Evolutionary conservation across 2,888 invertebrate species (phyloP).

Genomic region (Cryptosula pallasiana): DNA sequence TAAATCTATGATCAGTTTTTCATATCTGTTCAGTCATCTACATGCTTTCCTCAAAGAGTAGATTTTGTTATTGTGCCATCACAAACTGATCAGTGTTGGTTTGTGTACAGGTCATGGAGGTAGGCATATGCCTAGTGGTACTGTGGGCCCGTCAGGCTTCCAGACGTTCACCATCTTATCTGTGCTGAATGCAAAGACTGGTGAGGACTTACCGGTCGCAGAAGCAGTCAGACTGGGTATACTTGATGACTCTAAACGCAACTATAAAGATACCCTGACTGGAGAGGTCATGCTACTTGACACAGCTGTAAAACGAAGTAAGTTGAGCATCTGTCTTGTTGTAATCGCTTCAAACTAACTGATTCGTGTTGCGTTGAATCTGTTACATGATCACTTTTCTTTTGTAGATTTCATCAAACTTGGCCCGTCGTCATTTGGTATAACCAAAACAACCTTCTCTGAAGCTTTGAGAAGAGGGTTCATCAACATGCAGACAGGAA

Average conservation of each 20-base stretch:
- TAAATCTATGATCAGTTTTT: no score
- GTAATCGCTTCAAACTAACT: no score
- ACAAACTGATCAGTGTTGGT: no score
- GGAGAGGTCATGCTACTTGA: conserved; percentile 21
- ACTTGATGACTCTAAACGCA: conserved; percentile 59
- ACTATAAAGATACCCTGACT: conserved; percentile 9
- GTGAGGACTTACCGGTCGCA: conserved; percentile 78
- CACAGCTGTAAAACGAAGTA: conserved; percentile 17
- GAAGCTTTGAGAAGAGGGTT: conserved; percentile 38
- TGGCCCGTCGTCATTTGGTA: conserved; percentile 6
- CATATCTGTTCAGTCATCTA: no score
- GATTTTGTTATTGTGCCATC: no score
- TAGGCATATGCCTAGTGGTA: background rate
- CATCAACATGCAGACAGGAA: conserved; percentile 55
- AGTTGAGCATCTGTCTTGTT: background rate
- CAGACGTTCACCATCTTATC: conserved; percentile 16
- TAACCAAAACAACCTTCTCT: conserved; percentile 7
- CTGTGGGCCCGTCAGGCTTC: conserved; percentile 10
- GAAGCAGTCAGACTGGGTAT: conserved; percentile 85
- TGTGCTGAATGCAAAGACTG: conserved; percentile 62
- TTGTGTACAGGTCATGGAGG: background rate
- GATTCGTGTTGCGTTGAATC: no score
- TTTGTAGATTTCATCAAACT: conserved; percentile 18
- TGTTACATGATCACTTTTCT: no score
- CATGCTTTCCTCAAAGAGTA: no score